Base-by-base conservation (phyloP, 2,888 invertebrate genomes). In the Meteorus colon region DNA sequence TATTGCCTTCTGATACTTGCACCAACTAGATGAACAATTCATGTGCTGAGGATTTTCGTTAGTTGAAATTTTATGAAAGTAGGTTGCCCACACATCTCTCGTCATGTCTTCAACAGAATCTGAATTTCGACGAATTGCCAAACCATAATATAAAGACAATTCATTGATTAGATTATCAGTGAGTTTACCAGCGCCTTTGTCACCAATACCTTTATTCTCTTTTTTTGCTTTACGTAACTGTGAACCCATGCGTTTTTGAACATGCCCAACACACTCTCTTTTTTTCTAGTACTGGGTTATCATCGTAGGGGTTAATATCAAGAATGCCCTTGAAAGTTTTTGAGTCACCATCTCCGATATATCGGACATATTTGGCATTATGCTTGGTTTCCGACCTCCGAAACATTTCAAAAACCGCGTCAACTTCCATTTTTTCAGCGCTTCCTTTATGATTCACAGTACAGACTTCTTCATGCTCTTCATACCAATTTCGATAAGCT, bases 201-300 rank as follows among this genome's bases (percentile, higher is more conserved):
- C 59, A 1, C 59, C 45, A 45, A 45, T 4, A 45, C 45, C 45
- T 45, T 45, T 45, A 8, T 4, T 45, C 2, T 14, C 41, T 69
- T 72, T 63, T 66, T 71, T 27, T 27, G 62, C 48, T 6, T 75
- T 70, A 4, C 73, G 75, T 16, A 74, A 51, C 41, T 76, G 55
- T 48, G 37, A n/a, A 10, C 73, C 75, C 67, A 75, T 78, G 48
- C 65, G 75, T 70, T 74, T 79, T n/a, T 79, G 59, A 0, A 77
- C 75, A 19, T 77, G 76, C 0, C 74, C 74, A 41, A 77, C 63
- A 31, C 77, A 76, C 66, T 66, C 65, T 74, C 69, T 65, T 68
- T 78, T 66, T 12, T 31, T n/a, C n/a, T n/a, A n/a, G 12, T n/a
- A n/a, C 62, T n/a, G n/a, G n/a, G n/a, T n/a, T n/a, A 37, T 37